These are phyloP conservation scores for Piaya cayana DNA, from an alignment of 2,113 vertebrate species.

Conservation along the genomic window DNA sequence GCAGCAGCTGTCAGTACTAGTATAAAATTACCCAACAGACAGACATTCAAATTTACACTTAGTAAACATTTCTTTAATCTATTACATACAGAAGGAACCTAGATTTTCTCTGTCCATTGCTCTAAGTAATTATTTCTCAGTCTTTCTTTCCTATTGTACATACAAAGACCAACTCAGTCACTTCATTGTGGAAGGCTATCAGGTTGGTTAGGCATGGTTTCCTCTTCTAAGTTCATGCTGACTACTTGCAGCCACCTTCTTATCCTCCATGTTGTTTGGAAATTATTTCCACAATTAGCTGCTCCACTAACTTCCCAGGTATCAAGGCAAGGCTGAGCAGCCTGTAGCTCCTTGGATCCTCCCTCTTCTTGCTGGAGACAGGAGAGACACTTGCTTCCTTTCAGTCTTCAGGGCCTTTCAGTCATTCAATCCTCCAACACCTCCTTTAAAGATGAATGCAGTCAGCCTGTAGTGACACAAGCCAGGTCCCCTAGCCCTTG, in stretches of 20 bases:
- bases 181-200: neutral
- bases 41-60: constrained; percentile 10
- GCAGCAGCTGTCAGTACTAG: neutral
- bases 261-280: neutral
- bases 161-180: neutral
- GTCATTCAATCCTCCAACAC: rapidly evolving
- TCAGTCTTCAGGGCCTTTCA: neutral
- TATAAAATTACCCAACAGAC: neutral
- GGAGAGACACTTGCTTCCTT: neutral
- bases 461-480: neutral
- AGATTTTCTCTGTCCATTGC: neutral
- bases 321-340: neutral
- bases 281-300: neutral
- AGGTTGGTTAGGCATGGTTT: neutral
- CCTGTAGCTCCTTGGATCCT: neutral
- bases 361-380: neutral
- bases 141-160: neutral
- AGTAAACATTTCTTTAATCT: constrained; percentile 28
- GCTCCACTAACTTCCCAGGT: neutral
- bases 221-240: rapidly evolving
- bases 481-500: neutral
- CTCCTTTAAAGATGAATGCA: neutral
- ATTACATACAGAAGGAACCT: neutral
- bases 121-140: neutral
- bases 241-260: neutral